Base-by-base conservation (phyloP, 2,113 vertebrate species). In the Ia io region DNA sequence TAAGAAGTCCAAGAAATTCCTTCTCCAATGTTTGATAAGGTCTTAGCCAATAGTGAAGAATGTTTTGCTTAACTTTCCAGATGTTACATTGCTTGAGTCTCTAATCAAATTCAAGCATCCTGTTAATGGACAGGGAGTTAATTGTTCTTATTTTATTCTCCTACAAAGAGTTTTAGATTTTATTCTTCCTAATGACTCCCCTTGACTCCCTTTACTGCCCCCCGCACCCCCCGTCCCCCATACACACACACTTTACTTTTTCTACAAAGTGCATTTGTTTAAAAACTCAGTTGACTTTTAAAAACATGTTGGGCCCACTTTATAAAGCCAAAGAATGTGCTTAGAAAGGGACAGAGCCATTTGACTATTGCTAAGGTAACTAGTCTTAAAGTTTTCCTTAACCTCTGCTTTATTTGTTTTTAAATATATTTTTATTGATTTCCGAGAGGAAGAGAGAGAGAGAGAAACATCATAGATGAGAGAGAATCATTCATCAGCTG, bases 311-410 rank as follows among this genome's bases (percentile, higher is more conserved):
- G 77, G 65, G 69, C 56, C 84, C 13, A 4, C 37, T 91, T 90
- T 92, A 73, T 22, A 74, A 96, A 98, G 91, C 30, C 40, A 37
- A 37, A 37, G 37, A 37, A 37, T 86, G 49, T 53, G 65, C 12
- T 95, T 92, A n/a, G 49, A 71, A 83, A 88, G 59, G 35, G 32
- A 76, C 16, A 47, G n/a, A 90, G 56, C 56, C 1, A 76, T 69
- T 53, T 82, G 53, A 35, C 44, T 20, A 90, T 98, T 95, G 84
- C 97, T 88, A 97, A 97, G 91, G 97, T 84, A 63, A 79, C 20
- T 10, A 96, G 96, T 87, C 59, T 96, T 87, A 82, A 96, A 86
- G 13, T 67, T 95, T 98, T 63, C 25, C 98, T 51, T 96, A 94
- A 47, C 84, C 92, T 83, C 88, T 84, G 30, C 93, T 97, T 97